A percentile compares a stretch with the other conserved stretches of the same genome.
phyloP scores from a whole-genome alignment of 1,140 invertebrate species.

The Mactra quadrangularis region DNA sequence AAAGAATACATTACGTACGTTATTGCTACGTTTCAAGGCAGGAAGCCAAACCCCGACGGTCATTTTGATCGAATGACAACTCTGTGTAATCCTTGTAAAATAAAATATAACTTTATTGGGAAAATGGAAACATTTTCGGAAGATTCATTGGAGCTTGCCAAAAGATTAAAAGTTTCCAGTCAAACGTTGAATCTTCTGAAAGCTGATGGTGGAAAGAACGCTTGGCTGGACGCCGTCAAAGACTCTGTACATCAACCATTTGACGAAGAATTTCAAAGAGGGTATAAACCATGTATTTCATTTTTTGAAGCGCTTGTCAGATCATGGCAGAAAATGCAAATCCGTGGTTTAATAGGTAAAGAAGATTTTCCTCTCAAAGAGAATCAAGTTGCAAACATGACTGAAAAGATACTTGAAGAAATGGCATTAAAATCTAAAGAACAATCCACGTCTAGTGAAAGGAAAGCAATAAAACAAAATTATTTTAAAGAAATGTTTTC shows the following conservation, averaged over 20 bases:
- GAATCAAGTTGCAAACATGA: neutral
- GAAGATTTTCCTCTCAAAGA: conserved; percentile 44
- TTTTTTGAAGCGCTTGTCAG: conserved; percentile 62
- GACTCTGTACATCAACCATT: conserved; percentile 66
- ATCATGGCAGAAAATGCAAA: conserved; percentile 71
- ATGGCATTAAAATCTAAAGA: conserved; percentile 20
- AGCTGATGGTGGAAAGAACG: neutral
- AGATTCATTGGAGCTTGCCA: conserved; percentile 60
- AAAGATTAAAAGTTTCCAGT: conserved; percentile 54
- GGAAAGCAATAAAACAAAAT: conserved; percentile 41
- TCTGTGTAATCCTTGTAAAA: conserved; percentile 67
- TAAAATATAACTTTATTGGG: conserved; percentile 68
- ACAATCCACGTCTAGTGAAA: neutral
- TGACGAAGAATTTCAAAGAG: conserved; percentile 16
- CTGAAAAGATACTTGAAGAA: conserved; percentile 34
- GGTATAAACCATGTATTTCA: conserved; percentile 67
- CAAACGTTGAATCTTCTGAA: conserved; percentile 47
- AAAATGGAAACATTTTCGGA: conserved; percentile 71
- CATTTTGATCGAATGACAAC: conserved; percentile 66
- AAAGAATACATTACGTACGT: conserved; percentile 70
- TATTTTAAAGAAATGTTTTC: conserved; percentile 53
- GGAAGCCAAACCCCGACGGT: conserved; percentile 40
- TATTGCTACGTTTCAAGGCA: conserved; percentile 45
- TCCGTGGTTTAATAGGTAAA: conserved; percentile 64
- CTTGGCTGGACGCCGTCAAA: conserved; percentile 63